Evolutionary conservation across 1,140 invertebrate genomes (phyloP), one percentile per base, ranked within the genome.

Genomic region (Apis florea): DNA sequence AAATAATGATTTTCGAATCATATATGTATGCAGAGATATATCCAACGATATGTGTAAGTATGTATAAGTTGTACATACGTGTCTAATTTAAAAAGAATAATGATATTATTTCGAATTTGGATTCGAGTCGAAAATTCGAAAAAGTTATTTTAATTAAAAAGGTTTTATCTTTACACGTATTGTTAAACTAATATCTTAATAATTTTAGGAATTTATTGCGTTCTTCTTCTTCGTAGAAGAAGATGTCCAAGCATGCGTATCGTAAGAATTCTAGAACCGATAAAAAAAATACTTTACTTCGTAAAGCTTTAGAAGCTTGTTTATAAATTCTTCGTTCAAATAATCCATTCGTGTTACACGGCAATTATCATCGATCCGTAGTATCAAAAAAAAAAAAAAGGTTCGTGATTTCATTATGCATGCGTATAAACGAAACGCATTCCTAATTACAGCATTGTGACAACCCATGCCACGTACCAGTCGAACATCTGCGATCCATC

Each of bases 401-500:
- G 5, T 5, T 6, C 31, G 54, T 21, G 26, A 63, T 81, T 87
- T 81, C 64, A 31, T 70, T 80, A 56, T 77, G 78, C 77, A 88
- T 85, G 66, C 63, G 72, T 76, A 84, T 88, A 81, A 82, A 87
- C 59, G 64, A 66, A 79, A 79, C 63, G 73, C 83, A 61, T 49
- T 84, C 54, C 80, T 85, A 85, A 88, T 88, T 88, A 88, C 78
- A 26, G 40, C 75, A 88, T 85, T 83, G 83, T 85, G 81, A 79
- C 74, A 78, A 83, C 81, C 84, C 80, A 80, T 67, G 71, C 79
- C 73, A 75, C 81, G 78, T 85, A 85, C 83, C 84, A 82, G 87
- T 90, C 88, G 84, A 90, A 87, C 86, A 90, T 90, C 89, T 90
- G 87, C 86, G 87, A 90, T 90, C 84, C 87, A 85, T 89, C 80